Percentiles rank a stretch among this genome's conserved stretches.
These are phyloP conservation scores for Sclerodermus sp. DNA, from an alignment of 2,888 invertebrate species.

Conservation along the genomic window DNA sequence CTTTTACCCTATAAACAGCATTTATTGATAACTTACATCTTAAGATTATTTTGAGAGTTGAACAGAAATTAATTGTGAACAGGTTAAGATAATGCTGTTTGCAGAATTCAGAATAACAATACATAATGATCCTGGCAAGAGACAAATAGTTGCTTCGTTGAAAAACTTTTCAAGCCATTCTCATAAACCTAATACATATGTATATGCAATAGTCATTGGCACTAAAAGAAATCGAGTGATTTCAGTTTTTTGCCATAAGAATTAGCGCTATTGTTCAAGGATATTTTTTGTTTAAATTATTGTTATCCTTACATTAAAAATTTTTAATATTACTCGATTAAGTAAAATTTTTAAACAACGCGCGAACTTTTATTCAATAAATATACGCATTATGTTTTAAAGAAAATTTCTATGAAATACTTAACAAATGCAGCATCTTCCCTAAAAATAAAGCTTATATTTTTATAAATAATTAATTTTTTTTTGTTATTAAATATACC, in stretches of 20 bases:
- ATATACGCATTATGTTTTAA: too few species aligned
- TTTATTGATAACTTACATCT: constrained; percentile 26
- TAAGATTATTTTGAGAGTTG: constrained; percentile 16
- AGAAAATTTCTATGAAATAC: too few species aligned
- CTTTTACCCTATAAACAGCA: constrained; percentile 28
- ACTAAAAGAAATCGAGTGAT: background rate
- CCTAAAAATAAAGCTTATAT: too few species aligned
- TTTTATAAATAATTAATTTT: too few species aligned
- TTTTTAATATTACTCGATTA: too few species aligned
- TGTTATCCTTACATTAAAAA: too few species aligned
- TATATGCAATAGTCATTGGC: background rate
- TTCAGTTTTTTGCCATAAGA: background rate
- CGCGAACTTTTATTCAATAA: too few species aligned
- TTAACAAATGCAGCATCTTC: too few species aligned
- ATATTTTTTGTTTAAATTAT: background rate
- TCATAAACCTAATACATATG: constrained; percentile 27
- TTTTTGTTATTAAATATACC: too few species aligned
- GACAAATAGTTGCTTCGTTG: constrained; percentile 1
- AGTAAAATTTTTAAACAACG: too few species aligned
- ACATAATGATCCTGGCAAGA: constrained; percentile 4
- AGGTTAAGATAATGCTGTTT: constrained; percentile 10
- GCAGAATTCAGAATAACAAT: constrained; percentile 5
- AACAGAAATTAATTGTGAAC: constrained; percentile 5
- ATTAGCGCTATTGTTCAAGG: background rate
- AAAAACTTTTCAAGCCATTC: constrained; percentile 20